Evolutionary conservation across 2,797 vertebrate species (phyloP).

Genomic region (Pyrocephalus nanus): DNA sequence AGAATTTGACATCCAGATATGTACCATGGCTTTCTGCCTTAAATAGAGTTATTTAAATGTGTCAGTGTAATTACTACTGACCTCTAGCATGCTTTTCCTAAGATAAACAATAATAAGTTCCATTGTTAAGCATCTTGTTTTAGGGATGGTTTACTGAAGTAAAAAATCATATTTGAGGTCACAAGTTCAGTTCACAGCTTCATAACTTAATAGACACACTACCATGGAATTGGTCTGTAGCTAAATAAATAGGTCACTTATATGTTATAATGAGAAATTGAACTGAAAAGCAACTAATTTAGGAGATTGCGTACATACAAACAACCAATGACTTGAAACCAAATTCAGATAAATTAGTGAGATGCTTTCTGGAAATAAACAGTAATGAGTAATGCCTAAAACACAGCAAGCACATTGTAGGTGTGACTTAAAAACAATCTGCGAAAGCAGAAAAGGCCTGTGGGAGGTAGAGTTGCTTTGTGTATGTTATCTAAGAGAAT

Average conservation of each 20-base stretch:
- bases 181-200: constrained; percentile 1
- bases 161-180: background rate
- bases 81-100: background rate
- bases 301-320: constrained; percentile 4
- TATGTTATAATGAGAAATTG: constrained; percentile 31
- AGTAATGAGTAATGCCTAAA: constrained; percentile 67
- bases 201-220: constrained; percentile 1
- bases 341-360: constrained; percentile 64
- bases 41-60: background rate
- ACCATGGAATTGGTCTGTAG: background rate
- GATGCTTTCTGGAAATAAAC: constrained; percentile 57
- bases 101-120: background rate
- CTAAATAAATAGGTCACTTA: constrained; percentile 36
- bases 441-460: constrained; percentile 46
- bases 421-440: constrained; percentile 53
- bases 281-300: constrained; percentile 48
- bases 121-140: background rate
- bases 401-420: background rate
- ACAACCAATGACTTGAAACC: constrained; percentile 46
- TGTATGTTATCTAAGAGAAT: constrained; percentile 18
- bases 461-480: constrained; percentile 24
- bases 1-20: background rate
- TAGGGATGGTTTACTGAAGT: background rate
- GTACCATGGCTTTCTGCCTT: background rate
- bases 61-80: background rate